A percentile compares a stretch with the other conserved stretches of the same genome.
These are phyloP conservation scores for Poeciliopsis retropinna DNA, from an alignment of 2,113 vertebrate genomes.

Conservation along the genomic window DNA sequence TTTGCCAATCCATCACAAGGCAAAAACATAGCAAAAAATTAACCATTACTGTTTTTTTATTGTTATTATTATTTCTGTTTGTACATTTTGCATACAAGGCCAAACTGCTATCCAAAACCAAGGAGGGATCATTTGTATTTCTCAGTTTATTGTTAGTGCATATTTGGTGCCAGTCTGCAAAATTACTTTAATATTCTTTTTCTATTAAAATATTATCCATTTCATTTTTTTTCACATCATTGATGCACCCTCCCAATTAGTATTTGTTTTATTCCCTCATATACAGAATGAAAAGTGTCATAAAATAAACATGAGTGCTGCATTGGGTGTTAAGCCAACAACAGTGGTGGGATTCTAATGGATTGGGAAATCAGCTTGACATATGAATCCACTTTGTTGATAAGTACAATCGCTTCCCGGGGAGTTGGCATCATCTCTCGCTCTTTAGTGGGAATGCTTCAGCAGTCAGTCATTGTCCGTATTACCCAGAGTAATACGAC, in stretches of 20 bases:
- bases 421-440: conserved; percentile 47
- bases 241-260: neutral
- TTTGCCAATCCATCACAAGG: too few relatives aligned
- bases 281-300: neutral
- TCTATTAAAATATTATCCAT: too few relatives aligned
- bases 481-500: conserved; percentile 41
- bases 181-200: too few relatives aligned
- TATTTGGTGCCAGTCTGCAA: too few relatives aligned
- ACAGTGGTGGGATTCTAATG: conserved; percentile 28
- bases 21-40: too few relatives aligned
- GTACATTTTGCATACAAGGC: too few relatives aligned
- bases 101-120: neutral
- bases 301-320: neutral
- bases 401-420: conserved; percentile 39
- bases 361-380: conserved; percentile 43
- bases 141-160: too few relatives aligned
- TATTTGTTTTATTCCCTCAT: neutral
- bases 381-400: conserved; percentile 42
- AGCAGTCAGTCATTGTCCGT: conserved; percentile 27
- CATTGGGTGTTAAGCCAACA: conserved; percentile 16
- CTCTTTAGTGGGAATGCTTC: conserved; percentile 51
- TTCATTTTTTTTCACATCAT: neutral
- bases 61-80: too few relatives aligned
- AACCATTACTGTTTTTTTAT: too few relatives aligned
- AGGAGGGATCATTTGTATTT: neutral